These are phyloP conservation scores for Anguilla anguilla DNA, from an alignment of 2,797 vertebrate genomes.

Conservation along the genomic window DNA sequence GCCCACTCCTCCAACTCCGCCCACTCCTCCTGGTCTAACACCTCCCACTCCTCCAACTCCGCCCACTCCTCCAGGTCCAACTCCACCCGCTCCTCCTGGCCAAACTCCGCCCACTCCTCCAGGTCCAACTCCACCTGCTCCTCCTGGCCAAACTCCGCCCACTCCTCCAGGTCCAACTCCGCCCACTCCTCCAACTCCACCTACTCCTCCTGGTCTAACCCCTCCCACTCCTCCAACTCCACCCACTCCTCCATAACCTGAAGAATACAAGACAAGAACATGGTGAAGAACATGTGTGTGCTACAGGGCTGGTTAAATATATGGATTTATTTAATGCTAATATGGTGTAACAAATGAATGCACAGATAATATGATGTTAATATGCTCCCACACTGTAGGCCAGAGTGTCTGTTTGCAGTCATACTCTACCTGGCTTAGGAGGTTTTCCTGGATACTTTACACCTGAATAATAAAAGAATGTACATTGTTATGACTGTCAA, in stretches of 20 bases:
- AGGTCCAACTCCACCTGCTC: constrained; percentile 37
- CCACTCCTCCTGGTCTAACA: neutral
- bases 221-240: neutral
- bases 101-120: constrained; percentile 41
- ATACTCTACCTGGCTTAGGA: constrained; percentile 53
- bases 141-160: constrained; percentile 37
- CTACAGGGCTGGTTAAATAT: too few species aligned
- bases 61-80: constrained; percentile 41
- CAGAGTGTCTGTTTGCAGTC: neutral
- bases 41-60: constrained; percentile 41
- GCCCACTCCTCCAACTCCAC: constrained; percentile 49
- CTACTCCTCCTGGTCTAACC: constrained; percentile 36
- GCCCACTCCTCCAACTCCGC: constrained; percentile 7
- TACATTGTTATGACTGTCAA: neutral
- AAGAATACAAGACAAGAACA: too few species aligned
- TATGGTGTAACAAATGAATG: neutral
- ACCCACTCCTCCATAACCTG: constrained; percentile 31
- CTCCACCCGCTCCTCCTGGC: constrained; percentile 39
- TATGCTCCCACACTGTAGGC: constrained; percentile 25
- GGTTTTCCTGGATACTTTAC: constrained; percentile 55
- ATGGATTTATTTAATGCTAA: too few species aligned
- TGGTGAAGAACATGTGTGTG: too few species aligned
- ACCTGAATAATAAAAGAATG: constrained; percentile 40
- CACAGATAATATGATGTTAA: neutral
- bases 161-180: constrained; percentile 48